Evolutionary conservation across 2,888 invertebrate genomes (phyloP), one percentile per base, ranked within the genome.

Genomic region (Dasypolia templi): DNA sequence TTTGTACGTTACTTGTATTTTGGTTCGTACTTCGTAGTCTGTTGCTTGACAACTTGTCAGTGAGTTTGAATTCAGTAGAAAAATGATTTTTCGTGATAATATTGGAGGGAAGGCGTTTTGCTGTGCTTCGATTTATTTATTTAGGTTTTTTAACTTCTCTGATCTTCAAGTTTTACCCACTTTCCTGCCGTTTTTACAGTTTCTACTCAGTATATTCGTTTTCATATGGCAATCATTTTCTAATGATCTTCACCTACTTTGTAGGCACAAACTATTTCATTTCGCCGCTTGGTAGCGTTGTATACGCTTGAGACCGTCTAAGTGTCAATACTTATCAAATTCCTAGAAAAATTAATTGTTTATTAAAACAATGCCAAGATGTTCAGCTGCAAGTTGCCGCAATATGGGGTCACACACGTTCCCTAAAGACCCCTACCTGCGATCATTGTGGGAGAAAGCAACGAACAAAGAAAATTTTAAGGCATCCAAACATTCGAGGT

Each of bases 341-440:
- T 65, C 4, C 1, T 1, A 6, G 44, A 39, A 55, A 59, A 53
- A 55, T 12, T 59, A 53, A 26, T 75, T 53, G 49, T 62, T 62
- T 66, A 26, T 32, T 44, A 32, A n/a, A n/a, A 72, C 22, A 75
- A 82, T 82, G 82, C 82, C 82, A 56, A 72, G 82, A 70, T 82
- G 82, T 72, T 82, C 82, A 64, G 82, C 79, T 46, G 35, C 82
- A 64, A 29, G 72, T 53, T 82, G 82, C 35, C 75, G 75, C 44
- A 75, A 82, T 55, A 79, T 77, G 69, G 83, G 83, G 12, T 74
- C 78, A 26, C 83, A 83, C 26, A 82, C 83, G 5, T 86, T 83
- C 46, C 86, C 86, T 12, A 83, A 83, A 71, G 83, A 83, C 56
- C 75, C 62, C 22, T 12, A 26, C 9, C 9, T 61, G 11, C 64